These are phyloP conservation scores for Clarias macrocephalus DNA, from an alignment of 2,113 vertebrate species.

Conservation along the genomic window DNA sequence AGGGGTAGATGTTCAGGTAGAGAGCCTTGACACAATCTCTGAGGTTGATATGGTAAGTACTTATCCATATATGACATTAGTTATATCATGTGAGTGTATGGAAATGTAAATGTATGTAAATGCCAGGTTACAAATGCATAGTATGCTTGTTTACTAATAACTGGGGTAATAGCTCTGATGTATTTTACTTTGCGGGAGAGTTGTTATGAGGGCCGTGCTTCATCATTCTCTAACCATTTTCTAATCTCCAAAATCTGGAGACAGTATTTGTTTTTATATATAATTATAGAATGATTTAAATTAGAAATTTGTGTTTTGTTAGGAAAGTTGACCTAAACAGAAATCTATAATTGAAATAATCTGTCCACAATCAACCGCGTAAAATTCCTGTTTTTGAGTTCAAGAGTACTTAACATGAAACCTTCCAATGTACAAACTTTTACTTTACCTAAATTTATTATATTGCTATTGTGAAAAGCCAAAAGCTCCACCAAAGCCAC, in stretches of 20 bases:
- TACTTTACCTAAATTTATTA: neutral
- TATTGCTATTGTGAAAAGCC: neutral
- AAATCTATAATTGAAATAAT: neutral
- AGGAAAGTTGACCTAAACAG: neutral
- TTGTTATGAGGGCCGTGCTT: neutral
- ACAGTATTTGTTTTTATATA: neutral
- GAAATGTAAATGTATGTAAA: too few relatives aligned
- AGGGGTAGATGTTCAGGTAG: conserved; percentile 81
- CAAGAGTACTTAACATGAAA: neutral
- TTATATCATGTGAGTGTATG: neutral
- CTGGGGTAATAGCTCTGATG: neutral
- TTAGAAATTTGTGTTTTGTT: neutral
- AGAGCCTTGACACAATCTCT: conserved; percentile 80
- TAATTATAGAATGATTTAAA: neutral
- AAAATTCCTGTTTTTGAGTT: neutral
- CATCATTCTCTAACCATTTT: neutral
- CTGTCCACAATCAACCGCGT: neutral
- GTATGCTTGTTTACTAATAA: neutral
- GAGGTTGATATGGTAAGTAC: conserved; percentile 78
- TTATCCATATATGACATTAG: neutral
- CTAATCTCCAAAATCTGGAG: neutral
- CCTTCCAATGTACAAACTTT: neutral
- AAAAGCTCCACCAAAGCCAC: neutral
- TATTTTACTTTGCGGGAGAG: neutral
- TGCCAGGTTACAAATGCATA: neutral